A percentile compares a stretch with the other conserved stretches of the same genome.
Conservation (phyloP, 1,140 invertebrate genomes). For the Ctenoplectra terminalis region DNA sequence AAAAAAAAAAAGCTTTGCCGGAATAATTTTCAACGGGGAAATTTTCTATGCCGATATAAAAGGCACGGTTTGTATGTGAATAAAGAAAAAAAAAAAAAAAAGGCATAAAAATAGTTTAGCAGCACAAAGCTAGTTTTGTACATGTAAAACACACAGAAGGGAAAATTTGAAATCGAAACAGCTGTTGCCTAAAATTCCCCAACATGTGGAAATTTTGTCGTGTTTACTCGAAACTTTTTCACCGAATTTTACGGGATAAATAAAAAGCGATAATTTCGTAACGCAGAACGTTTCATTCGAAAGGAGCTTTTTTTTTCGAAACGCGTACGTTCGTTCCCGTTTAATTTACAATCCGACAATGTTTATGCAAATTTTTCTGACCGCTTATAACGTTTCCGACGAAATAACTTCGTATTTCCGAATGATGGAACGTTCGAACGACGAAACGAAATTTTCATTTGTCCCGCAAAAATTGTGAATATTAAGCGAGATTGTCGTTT, state of each 20-base stretch:
- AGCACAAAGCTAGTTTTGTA: background rate
- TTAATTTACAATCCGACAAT: background rate
- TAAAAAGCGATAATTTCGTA: too few species aligned
- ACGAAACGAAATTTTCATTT: slow-evolving; percentile 6
- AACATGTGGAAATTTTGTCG: background rate
- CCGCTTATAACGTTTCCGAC: background rate
- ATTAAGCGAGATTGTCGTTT: too few species aligned
- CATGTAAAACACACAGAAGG: background rate
- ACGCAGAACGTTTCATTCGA: too few species aligned
- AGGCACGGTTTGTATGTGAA: background rate
- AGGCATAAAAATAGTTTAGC: background rate
- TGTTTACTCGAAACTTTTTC: background rate
- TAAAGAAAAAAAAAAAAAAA: background rate
- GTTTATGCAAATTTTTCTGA: background rate
- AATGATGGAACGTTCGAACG: background rate
- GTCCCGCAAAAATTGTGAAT: too few species aligned
- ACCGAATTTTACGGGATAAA: too few species aligned
- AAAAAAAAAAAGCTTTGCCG: background rate
- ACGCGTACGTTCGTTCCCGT: background rate
- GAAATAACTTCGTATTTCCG: background rate
- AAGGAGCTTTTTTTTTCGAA: background rate
- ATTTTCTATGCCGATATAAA: background rate
- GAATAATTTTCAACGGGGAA: background rate
- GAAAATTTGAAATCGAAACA: background rate
- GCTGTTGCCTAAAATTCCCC: background rate